phyloP scores from a whole-genome alignment of 2,113 vertebrate genomes.

The Perccottus glenii region DNA sequence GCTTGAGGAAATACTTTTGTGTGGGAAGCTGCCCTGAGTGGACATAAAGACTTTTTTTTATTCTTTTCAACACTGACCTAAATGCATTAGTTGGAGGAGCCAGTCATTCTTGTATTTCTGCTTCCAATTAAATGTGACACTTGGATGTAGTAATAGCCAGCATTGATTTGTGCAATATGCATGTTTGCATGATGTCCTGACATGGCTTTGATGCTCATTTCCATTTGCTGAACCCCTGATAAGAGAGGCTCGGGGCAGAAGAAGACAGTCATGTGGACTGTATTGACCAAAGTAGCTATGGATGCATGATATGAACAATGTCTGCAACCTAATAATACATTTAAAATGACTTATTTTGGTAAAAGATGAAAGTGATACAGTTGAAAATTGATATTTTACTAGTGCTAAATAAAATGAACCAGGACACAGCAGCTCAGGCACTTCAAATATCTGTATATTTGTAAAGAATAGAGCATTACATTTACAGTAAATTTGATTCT shows the following conservation, averaged over 20 bases:
- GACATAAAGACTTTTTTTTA: conserved; percentile 46
- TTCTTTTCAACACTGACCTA: conserved; percentile 53
- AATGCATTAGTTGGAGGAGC: conserved; percentile 52
- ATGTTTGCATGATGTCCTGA: conserved; percentile 29
- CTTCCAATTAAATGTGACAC: conserved; percentile 28
- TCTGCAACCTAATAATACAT: too few species aligned
- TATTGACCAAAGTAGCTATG: not conserved
- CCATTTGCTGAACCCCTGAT: conserved; percentile 41
- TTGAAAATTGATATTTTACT: too few species aligned
- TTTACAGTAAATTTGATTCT: too few species aligned
- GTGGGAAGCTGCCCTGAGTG: conserved; percentile 37
- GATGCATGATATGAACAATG: too few species aligned
- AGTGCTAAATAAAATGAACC: too few species aligned
- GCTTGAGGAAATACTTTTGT: conserved; percentile 45
- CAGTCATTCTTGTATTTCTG: conserved; percentile 14
- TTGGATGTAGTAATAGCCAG: conserved; percentile 2
- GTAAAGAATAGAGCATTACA: too few species aligned
- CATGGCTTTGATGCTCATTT: conserved; percentile 43
- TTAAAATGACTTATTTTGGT: too few species aligned
- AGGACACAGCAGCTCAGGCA: too few species aligned
- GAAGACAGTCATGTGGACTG: conserved; percentile 28
- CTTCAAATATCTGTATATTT: too few species aligned
- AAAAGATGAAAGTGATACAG: too few species aligned
- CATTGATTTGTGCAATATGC: conserved; percentile 42
- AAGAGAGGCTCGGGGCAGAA: not conserved